Conservation (phyloP, 2,797 vertebrate genomes). For the Rhinogobio ventralis region DNA sequence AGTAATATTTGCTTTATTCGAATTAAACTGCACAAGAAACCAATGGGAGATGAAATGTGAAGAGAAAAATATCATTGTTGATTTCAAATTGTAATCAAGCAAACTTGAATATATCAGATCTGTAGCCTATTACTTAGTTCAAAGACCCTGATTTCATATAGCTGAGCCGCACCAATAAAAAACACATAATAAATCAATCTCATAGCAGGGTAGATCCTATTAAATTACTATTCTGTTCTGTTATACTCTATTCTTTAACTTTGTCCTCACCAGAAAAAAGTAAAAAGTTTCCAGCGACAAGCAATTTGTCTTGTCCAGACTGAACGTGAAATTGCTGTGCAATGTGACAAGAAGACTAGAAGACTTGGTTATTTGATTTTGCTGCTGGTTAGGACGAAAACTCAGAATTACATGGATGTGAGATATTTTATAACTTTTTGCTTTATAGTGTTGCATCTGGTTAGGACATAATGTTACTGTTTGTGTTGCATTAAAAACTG, state of each 20-base stretch:
- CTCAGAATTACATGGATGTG: background rate
- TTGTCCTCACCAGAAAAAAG: background rate
- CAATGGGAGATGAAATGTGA: background rate
- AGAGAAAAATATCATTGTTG: background rate
- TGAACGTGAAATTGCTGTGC: background rate
- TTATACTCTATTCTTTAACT: background rate
- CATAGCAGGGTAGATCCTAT: background rate
- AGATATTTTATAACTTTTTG: background rate
- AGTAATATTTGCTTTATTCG: constrained; percentile 4
- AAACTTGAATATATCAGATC: constrained; percentile 7
- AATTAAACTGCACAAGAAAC: background rate
- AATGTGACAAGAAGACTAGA: background rate
- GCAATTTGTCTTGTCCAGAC: background rate
- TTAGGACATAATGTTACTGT: background rate
- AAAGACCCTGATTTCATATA: constrained; percentile 26
- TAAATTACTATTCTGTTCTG: background rate
- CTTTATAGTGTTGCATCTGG: background rate
- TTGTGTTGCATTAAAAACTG: background rate
- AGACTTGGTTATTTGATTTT: background rate
- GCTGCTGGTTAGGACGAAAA: background rate
- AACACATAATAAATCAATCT: background rate
- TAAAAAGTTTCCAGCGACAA: background rate
- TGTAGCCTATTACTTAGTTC: constrained; percentile 1
- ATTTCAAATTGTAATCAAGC: constrained; percentile 6
- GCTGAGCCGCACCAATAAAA: background rate